These are phyloP conservation scores for Chiroxiphia lanceolata DNA, from an alignment of 2,797 vertebrate species.

Conservation along the genomic window DNA sequence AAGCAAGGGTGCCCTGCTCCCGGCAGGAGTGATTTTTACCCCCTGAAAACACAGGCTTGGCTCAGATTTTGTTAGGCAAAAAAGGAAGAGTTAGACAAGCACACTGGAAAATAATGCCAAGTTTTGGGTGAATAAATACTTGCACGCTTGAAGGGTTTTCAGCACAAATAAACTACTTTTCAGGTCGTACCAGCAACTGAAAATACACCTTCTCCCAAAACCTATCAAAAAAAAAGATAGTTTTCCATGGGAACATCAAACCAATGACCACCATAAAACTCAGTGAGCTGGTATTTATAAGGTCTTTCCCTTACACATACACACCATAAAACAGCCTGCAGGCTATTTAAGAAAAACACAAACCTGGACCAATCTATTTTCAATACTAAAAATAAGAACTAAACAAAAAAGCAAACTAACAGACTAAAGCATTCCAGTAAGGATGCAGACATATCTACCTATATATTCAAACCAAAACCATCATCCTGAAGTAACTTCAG, in stretches of 20 bases:
- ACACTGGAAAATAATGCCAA: not conserved
- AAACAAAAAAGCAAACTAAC: not conserved
- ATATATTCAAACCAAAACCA: not conserved
- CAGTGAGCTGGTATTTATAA: not conserved
- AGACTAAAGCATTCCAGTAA: not conserved
- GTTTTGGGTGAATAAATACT: not conserved
- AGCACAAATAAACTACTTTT: not conserved
- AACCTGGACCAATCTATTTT: not conserved
- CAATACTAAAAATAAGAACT: not conserved
- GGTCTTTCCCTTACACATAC: fast-evolving
- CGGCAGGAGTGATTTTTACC: not conserved
- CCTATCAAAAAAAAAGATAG: not conserved
- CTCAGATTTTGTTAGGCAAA: not conserved
- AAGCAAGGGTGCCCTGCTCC: not conserved
- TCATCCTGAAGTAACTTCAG: not conserved
- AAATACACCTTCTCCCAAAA: not conserved
- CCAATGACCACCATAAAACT: not conserved
- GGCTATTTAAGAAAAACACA: not conserved
- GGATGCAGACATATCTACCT: not conserved
- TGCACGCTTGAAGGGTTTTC: not conserved
- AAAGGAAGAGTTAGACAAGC: not conserved
- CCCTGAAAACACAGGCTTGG: not conserved
- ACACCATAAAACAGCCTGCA: not conserved
- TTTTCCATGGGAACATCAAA: not conserved
- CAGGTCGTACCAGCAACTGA: not conserved